Evolutionary conservation across 2,888 invertebrate genomes (phyloP), one percentile per base, ranked within the genome.

Genomic region (Nomada ferruginata): DNA sequence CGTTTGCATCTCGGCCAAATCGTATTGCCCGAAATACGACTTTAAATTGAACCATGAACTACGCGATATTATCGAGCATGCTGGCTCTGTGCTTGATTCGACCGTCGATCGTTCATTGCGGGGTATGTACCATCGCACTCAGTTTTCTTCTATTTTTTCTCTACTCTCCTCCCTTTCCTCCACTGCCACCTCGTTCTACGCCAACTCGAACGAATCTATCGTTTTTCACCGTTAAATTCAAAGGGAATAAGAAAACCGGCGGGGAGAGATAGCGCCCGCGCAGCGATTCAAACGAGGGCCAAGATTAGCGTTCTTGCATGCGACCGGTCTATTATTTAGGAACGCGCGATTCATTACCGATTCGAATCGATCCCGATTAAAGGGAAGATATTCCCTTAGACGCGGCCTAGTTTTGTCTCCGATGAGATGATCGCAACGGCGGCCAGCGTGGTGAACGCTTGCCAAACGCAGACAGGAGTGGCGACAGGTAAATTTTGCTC

Each of bases 341-440:
- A 4, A 18, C 53, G 10, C 10, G 50, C 26, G 23, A 11, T 65
- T 29, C n/a, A 15, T 29, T n/a, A n/a, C 29, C 20, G 59, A 60
- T 29, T n/a, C 42, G 18, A 63, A 36, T n/a, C 13, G 36, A 66
- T 59, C 23, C n/a, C 26, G 55, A 23, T n/a, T 71, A 57, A 76
- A 57, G 26, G n/a, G 9, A 57, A n/a, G 23, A 15, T 60, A 13
- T 64, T 47, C 80, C 88, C 87, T 29, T 82, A 92, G 92, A 87
- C 90, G 52, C 90, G 93, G 60, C 93, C 92, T 63, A 91, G 91
- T 82, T 93, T 93, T 75, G 92, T 93, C 23, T 91, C 93, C 50
- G 92, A 93, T 79, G 86, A 90, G 72, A 92, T 93, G 92, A 93
- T 93, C 72, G 92, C 89, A 4, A 86, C 86, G n/a, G 93, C 93